phyloP scores from a whole-genome alignment of 2,113 vertebrate species.

The Chaetodon auriga region DNA sequence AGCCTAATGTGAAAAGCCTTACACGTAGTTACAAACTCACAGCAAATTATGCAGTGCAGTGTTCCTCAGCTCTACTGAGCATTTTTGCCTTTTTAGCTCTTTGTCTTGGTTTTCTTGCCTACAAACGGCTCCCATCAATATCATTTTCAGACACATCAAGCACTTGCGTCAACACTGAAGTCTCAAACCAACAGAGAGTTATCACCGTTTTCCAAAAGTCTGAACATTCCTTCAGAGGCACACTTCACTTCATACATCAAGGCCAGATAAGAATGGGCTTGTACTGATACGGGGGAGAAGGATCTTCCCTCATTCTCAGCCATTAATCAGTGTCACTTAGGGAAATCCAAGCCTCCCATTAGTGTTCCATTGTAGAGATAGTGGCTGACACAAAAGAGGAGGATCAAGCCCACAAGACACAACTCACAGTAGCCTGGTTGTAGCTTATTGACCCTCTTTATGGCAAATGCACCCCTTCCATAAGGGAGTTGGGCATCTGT shows the following conservation, averaged over 20 bases:
- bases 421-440: constrained; percentile 60
- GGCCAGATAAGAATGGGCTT: constrained; percentile 44
- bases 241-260: constrained; percentile 39
- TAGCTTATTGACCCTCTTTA: constrained; percentile 72
- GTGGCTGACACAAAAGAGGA: constrained; percentile 72
- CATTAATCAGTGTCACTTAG: constrained; percentile 76
- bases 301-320: constrained; percentile 62
- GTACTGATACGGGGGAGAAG: constrained; percentile 52
- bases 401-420: constrained; percentile 64
- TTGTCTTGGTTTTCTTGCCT: too few relatives aligned
- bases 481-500: constrained; percentile 44
- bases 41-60: too few relatives aligned
- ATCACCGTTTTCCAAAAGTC: constrained; percentile 1
- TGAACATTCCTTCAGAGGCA: constrained; percentile 42
- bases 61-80: too few relatives aligned
- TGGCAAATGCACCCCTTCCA: constrained; percentile 64
- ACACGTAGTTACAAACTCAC: too few relatives aligned
- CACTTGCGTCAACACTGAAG: too few relatives aligned
- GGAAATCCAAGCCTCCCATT: constrained; percentile 76
- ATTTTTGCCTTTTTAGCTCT: too few relatives aligned
- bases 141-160: too few relatives aligned
- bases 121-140: too few relatives aligned
- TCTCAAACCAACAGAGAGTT: too few relatives aligned
- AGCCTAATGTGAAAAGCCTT: too few relatives aligned
- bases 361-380: constrained; percentile 65